Evolutionary conservation across 1,140 invertebrate genomes (phyloP), one percentile per base, ranked within the genome.

Genomic region (Papilio polyxenes): DNA sequence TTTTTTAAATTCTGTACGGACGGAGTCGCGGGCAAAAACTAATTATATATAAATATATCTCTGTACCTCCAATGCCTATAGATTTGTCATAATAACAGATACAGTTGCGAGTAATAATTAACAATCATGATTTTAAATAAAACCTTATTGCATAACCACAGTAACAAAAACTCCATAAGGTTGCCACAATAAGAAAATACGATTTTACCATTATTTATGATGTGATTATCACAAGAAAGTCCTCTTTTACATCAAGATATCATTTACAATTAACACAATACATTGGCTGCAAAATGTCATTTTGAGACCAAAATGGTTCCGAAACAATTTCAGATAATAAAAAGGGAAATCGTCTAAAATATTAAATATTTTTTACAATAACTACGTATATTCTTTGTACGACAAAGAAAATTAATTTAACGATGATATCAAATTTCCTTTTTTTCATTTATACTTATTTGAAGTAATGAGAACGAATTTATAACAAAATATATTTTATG

Each of bases 401-500:
- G 4, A 15, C 17, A 59, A 59, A 59, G 8, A 72, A 72, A 72
- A 40, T 5, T 5, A 23, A 72, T 37, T 72, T 72, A 37, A 23
- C 65, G 5, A 72, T 7, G 37, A 72, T 15, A 72, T 13, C 3
- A 40, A 37, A 37, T 15, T 72, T 37, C n/a, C 31, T 11, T 37
- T 1, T 37, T 37, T 72, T 72, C 23, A 72, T 72, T 72, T 72
- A 72, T 72, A 37, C 65, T 72, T 77, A 53, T 77, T 77, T 53
- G 75, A 53, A 20, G 20, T 77, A 51, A 77, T 53, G 44, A 77
- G 75, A 77, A 15, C 49, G 75, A 77, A 77, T 77, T 77, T 77
- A 77, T 77, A 77, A 77, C 75, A 13, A 10, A 77, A 77, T 77
- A 77, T 77, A 77, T 77, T 77, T 77, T 53, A 53, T 53, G 74